Evolutionary conservation across 2,113 vertebrate species (phyloP).

Genomic region (Prunella himalayana): DNA sequence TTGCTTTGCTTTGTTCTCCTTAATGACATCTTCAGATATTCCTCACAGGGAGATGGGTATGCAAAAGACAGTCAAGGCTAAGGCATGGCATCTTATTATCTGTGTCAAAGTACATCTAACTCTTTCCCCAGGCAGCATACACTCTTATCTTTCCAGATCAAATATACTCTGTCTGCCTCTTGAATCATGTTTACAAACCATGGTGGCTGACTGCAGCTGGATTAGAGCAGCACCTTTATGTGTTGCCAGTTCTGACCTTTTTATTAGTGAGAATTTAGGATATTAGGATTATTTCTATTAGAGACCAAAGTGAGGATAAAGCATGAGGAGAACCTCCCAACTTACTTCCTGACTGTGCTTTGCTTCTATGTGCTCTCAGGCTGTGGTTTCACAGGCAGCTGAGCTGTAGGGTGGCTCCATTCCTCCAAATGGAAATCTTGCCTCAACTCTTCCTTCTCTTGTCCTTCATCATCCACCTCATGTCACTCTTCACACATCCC

Average conservation of each 20-base stretch:
- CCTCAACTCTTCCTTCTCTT: not conserved
- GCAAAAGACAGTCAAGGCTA: conserved; percentile 14
- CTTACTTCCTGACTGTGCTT: not conserved
- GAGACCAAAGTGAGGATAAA: not conserved
- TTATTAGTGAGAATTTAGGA: not conserved
- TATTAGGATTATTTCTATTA: not conserved
- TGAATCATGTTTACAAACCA: not conserved
- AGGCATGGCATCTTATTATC: not conserved
- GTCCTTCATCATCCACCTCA: not conserved
- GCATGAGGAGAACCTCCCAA: not conserved
- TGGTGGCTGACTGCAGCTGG: not conserved
- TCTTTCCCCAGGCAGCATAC: not conserved
- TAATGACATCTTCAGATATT: conserved; percentile 11
- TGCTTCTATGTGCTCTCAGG: not conserved
- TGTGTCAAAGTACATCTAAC: not conserved
- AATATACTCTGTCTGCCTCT: conserved; percentile 15
- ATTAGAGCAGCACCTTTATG: not conserved
- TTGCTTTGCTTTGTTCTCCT: conserved; percentile 20
- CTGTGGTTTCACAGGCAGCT: not conserved
- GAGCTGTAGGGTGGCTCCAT: not conserved
- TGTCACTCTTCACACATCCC: not conserved
- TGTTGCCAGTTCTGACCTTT: not conserved
- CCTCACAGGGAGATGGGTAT: not conserved
- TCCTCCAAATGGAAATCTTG: not conserved
- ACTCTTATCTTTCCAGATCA: conserved; percentile 4